Conservation (phyloP, 2,888 invertebrate species). For the Bugula neritina region DNA sequence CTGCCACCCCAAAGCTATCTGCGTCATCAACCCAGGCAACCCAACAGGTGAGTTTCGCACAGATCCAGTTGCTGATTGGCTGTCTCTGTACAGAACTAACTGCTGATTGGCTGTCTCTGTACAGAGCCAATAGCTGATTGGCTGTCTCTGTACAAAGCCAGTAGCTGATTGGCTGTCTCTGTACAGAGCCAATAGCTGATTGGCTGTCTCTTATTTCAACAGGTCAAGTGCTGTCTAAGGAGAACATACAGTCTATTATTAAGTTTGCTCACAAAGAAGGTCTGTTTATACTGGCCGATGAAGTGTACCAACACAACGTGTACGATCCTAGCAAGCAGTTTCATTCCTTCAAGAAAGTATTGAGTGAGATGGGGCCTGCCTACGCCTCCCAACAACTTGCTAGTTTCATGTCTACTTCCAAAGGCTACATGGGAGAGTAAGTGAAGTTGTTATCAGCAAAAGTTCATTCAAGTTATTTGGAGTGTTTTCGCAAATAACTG, state of each 20-base stretch:
- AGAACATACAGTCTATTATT: constrained; percentile 85
- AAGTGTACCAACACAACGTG: constrained; percentile 87
- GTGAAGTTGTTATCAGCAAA: not conserved
- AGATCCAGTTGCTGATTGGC: not conserved
- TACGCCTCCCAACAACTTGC: constrained; percentile 71
- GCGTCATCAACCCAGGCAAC: constrained; percentile 97
- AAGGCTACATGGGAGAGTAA: constrained; percentile 67
- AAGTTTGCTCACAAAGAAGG: constrained; percentile 81
- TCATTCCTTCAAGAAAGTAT: constrained; percentile 88
- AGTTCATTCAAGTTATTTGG: not conserved
- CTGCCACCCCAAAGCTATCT: constrained; percentile 74
- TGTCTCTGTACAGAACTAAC: not conserved
- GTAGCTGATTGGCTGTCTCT: not conserved
- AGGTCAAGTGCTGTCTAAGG: constrained; percentile 69
- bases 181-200: not conserved
- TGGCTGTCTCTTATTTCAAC: not conserved
- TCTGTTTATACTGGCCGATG: constrained; percentile 64
- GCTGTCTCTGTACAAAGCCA: not conserved
- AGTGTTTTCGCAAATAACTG: too few species aligned
- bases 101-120: not conserved
- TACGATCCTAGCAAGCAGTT: constrained; percentile 82
- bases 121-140: not conserved
- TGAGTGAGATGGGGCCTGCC: constrained; percentile 84
- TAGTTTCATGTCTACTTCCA: constrained; percentile 93
- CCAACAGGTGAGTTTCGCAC: constrained; percentile 66